A percentile compares a stretch with the other conserved stretches of the same genome.
Evolutionary conservation across 2,797 vertebrate species (phyloP).

Genomic region (Arrhamphus sclerolepis): DNA sequence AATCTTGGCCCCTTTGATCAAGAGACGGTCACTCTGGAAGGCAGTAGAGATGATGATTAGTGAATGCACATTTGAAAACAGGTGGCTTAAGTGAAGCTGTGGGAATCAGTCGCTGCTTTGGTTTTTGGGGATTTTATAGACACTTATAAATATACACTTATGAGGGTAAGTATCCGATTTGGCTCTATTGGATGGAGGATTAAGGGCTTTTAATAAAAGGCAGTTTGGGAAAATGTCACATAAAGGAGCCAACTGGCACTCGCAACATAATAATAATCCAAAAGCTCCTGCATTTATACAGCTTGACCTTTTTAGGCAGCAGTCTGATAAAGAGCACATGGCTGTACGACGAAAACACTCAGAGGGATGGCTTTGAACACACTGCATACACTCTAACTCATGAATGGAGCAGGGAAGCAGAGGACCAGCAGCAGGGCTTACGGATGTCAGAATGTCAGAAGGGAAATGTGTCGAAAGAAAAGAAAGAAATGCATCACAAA

Average conservation of each 20-base stretch:
- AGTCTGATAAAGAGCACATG: conserved; percentile 42
- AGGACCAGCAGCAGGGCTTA: conserved; percentile 29
- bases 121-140: conserved; percentile 29
- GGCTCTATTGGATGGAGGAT: conserved; percentile 8
- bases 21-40: conserved; percentile 92
- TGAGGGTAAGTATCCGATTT: conserved; percentile 27
- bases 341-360: conserved; percentile 16
- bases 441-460: not conserved
- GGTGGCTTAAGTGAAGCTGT: too few species aligned
- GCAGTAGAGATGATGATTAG: conserved; percentile 29
- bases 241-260: conserved; percentile 13
- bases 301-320: conserved; percentile 32
- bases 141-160: conserved; percentile 36
- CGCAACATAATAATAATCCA: conserved; percentile 2
- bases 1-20: conserved; percentile 98
- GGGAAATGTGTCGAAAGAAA: not conserved
- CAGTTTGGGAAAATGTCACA: conserved; percentile 34
- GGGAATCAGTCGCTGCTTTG: conserved; percentile 6
- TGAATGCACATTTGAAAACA: not conserved
- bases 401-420: not conserved
- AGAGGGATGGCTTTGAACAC: not conserved
- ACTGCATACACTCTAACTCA: not conserved
- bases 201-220: conserved; percentile 28
- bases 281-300: conserved; percentile 11
- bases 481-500: not conserved